A percentile compares a stretch with the other conserved stretches of the same genome.
Conservation (phyloP, 2,888 invertebrate genomes). For the Amphipoea lucens region DNA sequence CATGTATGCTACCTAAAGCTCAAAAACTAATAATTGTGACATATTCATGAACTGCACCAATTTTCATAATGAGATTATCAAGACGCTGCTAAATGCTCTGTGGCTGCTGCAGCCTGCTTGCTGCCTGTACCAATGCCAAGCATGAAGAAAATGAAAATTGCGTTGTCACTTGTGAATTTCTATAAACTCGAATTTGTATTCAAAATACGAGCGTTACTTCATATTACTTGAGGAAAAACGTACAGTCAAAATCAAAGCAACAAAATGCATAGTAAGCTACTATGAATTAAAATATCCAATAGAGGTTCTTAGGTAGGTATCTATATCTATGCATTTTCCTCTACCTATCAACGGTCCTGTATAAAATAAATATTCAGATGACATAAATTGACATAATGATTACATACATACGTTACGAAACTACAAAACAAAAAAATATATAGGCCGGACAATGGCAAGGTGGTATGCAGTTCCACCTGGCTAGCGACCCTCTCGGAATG, state of each 20-base stretch:
- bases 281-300: conserved; percentile 6
- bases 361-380: conserved; percentile 35
- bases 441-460: conserved; percentile 57
- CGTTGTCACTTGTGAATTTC: background rate
- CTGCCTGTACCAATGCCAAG: background rate
- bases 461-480: conserved; percentile 62
- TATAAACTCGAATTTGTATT: background rate
- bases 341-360: background rate
- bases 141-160: background rate
- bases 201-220: background rate
- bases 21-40: conserved; percentile 2
- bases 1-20: conserved; percentile 22
- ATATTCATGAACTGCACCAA: conserved; percentile 11
- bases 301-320: background rate
- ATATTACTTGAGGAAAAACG: background rate
- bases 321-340: conserved; percentile 1
- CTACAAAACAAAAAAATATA: conserved; percentile 53
- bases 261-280: background rate
- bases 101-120: background rate
- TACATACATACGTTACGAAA: conserved; percentile 43
- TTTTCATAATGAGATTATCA: background rate
- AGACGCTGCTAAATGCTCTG: too few species aligned
- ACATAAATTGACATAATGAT: conserved; percentile 64
- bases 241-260: background rate
- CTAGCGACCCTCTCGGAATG: conserved; percentile 65